Percentiles rank a stretch among this genome's conserved stretches.
phyloP scores from a whole-genome alignment of 2,113 vertebrate species.

The Ciconia maguari region DNA sequence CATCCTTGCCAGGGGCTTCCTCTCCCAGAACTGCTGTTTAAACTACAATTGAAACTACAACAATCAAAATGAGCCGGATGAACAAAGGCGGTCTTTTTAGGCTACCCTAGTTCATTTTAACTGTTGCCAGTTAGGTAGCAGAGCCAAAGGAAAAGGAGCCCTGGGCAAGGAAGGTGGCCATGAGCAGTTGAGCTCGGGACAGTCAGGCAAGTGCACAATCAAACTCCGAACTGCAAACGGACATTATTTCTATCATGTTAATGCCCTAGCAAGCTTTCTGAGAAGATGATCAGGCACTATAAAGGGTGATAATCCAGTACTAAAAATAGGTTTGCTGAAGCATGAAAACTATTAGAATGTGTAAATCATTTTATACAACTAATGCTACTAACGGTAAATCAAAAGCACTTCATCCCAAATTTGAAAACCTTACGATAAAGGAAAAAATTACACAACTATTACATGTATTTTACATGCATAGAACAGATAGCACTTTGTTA shows the following conservation, averaged over 20 bases:
- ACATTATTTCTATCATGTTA: constrained; percentile 20
- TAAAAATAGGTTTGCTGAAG: constrained; percentile 56
- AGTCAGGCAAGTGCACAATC: background rate
- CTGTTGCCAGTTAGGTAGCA: background rate
- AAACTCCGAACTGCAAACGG: background rate
- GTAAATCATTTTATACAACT: constrained; percentile 7
- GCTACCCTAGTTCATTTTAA: background rate
- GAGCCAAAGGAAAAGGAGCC: background rate
- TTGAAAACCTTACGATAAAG: background rate
- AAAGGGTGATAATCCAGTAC: constrained; percentile 52
- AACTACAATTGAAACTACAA: background rate
- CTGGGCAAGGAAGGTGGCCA: background rate
- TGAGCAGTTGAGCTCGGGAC: background rate
- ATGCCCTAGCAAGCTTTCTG: constrained; percentile 24
- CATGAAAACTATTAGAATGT: background rate
- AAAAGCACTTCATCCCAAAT: background rate
- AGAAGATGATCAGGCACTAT: constrained; percentile 59
- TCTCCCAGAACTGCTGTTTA: background rate
- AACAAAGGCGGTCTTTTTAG: background rate
- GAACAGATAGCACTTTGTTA: background rate
- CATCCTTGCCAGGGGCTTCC: background rate
- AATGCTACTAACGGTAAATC: background rate
- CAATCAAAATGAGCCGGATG: background rate
- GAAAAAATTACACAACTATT: background rate
- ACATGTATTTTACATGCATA: background rate